Evolutionary conservation across 2,113 vertebrate species (phyloP).

Genomic region (Ahaetulla prasina): DNA sequence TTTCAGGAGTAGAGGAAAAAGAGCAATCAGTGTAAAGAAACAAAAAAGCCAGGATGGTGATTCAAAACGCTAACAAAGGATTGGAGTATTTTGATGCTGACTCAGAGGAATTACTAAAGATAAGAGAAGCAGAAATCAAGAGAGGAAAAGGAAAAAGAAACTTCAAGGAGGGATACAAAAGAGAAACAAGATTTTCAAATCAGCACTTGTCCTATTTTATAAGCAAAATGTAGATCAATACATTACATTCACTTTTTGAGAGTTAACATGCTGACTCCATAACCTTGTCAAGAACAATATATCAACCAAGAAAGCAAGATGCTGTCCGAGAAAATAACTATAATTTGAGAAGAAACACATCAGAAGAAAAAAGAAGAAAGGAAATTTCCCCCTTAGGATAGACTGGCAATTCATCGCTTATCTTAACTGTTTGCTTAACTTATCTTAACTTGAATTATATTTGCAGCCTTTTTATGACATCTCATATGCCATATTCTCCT

Average conservation of each 20-base stretch:
- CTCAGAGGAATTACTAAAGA: conserved; percentile 2
- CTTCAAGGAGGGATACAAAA: background rate
- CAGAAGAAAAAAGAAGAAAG: background rate
- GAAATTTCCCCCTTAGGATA: background rate
- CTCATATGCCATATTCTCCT: background rate
- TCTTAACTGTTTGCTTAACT: background rate
- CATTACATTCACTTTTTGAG: conserved; percentile 50
- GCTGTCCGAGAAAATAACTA: background rate
- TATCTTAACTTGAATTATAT: too few relatives aligned
- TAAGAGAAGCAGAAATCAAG: background rate
- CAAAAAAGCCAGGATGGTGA: conserved; percentile 8
- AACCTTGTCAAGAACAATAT: conserved; percentile 43
- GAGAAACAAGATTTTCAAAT: conserved; percentile 52
- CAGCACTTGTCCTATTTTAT: conserved; percentile 56
- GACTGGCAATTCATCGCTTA: background rate
- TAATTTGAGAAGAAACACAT: background rate
- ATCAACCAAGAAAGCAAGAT: background rate
- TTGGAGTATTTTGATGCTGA: conserved; percentile 2
- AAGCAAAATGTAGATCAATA: conserved; percentile 58
- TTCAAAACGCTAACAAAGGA: conserved; percentile 27
- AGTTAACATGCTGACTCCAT: conserved; percentile 51
- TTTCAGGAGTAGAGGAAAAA: conserved; percentile 19
- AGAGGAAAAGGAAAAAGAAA: background rate
- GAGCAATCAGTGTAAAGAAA: background rate
- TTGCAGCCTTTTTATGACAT: background rate